phyloP scores from a whole-genome alignment of 2,888 invertebrate species.

The Metacarcinus magister region DNA sequence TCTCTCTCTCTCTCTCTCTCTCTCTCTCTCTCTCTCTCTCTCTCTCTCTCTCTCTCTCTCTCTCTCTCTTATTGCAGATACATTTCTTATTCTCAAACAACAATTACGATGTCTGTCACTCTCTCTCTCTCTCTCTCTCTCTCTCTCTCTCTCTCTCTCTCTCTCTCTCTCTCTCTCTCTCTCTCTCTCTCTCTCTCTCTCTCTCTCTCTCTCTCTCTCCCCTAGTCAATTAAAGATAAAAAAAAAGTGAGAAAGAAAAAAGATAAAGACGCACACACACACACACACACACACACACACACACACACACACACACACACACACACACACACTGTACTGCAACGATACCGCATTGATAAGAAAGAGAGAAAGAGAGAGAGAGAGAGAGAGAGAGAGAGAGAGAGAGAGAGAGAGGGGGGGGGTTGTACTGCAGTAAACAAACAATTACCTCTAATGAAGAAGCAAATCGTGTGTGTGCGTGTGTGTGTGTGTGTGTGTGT shows the following conservation, averaged over 20 bases:
- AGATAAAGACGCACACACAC: neutral
- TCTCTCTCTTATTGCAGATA: too few species aligned
- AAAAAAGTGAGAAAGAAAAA: neutral
- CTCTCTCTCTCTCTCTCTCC: too few species aligned
- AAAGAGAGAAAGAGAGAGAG: neutral
- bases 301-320: neutral
- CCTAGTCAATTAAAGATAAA: too few species aligned
- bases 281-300: neutral
- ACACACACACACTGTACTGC: neutral
- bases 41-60: too few species aligned
- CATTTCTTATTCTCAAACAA: too few species aligned
- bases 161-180: conserved; percentile 26
- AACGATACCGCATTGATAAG: neutral
- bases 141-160: neutral
- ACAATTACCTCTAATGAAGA: neutral
- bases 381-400: neutral
- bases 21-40: too few species aligned
- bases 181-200: neutral
- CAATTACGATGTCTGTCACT: neutral
- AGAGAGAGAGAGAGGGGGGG: neutral
- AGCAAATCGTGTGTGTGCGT: neutral
- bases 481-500: conserved; percentile 26
- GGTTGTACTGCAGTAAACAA: neutral
- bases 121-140: neutral
- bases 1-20: too few species aligned